Evolutionary conservation across 2,113 vertebrate genomes (phyloP), one percentile per base, ranked within the genome.

Genomic region (Barbus barbus): DNA sequence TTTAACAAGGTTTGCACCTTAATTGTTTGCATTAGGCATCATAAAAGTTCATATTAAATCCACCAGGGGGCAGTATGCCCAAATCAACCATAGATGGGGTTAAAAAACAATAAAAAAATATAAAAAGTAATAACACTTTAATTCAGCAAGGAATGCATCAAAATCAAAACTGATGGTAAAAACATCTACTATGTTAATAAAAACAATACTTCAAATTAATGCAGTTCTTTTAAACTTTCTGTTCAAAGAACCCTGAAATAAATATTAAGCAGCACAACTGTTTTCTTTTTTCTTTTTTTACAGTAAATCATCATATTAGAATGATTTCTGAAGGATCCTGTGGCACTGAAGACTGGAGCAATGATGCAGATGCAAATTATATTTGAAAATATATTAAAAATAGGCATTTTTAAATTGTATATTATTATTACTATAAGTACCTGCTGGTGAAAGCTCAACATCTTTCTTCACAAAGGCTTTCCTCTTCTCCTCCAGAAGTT

Each of bases 401-500:
- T 51, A 51, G 5, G 8, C 51, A 53, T 20, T 53, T n/a, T 53
- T 7, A 53, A 56, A 56, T 1, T 20, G 18, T 22, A 8, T 22
- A 22, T 8, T 56, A 20, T 1, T 51, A 18, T n/a, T n/a, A n/a
- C n/a, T n/a, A 38, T 9, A n/a, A 56, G 53, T 56, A 97, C 96
- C 96, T 78, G 97, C 92, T 0, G 94, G 89, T 0, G 95, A 75
- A 87, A 97, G 91, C 84, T 97, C 97, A 65, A 95, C 90, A 48
- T 99, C 97, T 65, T 93, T 90, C 89, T 96, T 97, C 31, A 99
- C 98, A 61, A 98, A 99, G 0, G 98, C 98, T 80, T 99, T 99
- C 83, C 97, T 95, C 85, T 98, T 99, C 92, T 99, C 98, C 89
- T 98, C 98, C 90, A 99, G 91, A 89, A 96, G 92, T 94, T 99